These are phyloP conservation scores for Terrapene triunguis DNA, from an alignment of 2,113 vertebrate genomes.

Conservation along the genomic window DNA sequence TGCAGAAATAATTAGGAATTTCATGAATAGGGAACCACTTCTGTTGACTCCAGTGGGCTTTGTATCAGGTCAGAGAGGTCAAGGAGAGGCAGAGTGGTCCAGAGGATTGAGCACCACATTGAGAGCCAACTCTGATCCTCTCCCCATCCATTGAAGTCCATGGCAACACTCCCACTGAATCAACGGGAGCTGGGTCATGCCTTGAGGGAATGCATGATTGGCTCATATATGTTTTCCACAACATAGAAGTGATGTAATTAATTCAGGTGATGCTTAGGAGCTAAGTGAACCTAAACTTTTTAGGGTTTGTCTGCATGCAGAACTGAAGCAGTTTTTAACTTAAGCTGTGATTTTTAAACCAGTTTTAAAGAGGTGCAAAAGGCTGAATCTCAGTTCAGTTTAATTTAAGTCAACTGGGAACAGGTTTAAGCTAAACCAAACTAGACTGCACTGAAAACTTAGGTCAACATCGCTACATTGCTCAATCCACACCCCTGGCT, in stretches of 20 bases:
- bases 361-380: neutral
- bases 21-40: neutral
- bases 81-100: neutral
- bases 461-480: neutral
- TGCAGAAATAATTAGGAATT: neutral
- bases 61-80: neutral
- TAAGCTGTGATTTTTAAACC: neutral
- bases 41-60: fast-evolving
- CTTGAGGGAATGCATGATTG: neutral
- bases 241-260: neutral
- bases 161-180: neutral
- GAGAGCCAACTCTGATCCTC: neutral
- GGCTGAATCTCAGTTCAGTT: neutral
- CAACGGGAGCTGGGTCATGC: neutral
- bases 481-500: neutral
- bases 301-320: neutral
- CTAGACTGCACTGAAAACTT: neutral
- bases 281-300: neutral
- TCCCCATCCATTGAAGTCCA: neutral
- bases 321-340: neutral
- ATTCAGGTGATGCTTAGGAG: neutral
- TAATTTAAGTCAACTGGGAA: neutral
- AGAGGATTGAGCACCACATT: neutral
- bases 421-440: neutral
- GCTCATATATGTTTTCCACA: neutral